Evolutionary conservation across 35 echinoderm and acorn worm genomes (phyloP).

Genomic region (Anneissia japonica): DNA sequence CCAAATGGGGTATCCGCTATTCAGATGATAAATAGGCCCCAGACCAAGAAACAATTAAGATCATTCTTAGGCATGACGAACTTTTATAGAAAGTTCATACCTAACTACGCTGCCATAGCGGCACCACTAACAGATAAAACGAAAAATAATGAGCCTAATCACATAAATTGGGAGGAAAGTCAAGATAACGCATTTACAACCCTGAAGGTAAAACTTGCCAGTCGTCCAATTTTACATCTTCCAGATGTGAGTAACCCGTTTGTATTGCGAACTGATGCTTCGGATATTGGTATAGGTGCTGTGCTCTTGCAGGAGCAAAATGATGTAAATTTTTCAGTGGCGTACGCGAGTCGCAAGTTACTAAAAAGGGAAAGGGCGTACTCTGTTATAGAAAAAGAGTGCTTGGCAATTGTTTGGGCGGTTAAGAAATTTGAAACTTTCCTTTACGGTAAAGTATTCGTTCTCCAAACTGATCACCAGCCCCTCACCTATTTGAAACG

Average conservation of each 20-base stretch:
- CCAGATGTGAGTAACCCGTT: background rate
- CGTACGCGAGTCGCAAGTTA: background rate
- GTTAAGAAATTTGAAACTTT: background rate
- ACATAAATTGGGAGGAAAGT: background rate
- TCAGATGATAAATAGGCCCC: background rate
- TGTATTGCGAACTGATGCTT: background rate
- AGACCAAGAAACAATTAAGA: constrained; percentile 5
- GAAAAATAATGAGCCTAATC: background rate
- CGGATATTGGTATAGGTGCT: background rate
- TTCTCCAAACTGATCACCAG: background rate
- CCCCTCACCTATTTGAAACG: constrained; percentile 11
- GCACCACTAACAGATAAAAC: constrained; percentile 12
- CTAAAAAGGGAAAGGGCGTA: background rate
- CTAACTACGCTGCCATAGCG: constrained; percentile 11
- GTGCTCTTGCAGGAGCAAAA: background rate
- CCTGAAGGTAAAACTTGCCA: background rate
- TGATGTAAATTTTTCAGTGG: background rate
- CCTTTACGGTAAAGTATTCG: background rate
- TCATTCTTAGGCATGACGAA: background rate
- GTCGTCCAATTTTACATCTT: background rate
- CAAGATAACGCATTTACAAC: background rate
- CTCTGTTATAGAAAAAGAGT: background rate
- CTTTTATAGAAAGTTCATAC: constrained; percentile 10
- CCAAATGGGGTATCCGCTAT: constrained; percentile 7
- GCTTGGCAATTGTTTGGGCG: constrained; percentile 1